Evolutionary conservation across 1,140 invertebrate genomes (phyloP), one percentile per base, ranked within the genome.

Genomic region (Dendrolimus kikuchii): DNA sequence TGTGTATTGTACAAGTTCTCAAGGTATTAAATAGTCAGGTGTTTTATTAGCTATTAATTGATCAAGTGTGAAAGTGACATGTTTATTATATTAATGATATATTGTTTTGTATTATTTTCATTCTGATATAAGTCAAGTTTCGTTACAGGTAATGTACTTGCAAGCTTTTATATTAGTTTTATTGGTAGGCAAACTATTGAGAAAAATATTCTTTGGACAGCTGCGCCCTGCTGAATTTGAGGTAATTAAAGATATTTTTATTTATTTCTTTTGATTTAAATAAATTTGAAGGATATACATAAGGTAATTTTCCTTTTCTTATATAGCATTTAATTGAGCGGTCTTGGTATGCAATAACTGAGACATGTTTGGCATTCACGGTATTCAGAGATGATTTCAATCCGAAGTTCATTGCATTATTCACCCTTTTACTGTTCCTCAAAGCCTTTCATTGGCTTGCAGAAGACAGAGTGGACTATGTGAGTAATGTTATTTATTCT

Each of bases 381-480:
- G 97, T 99, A 4, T 99, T 99, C 85, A 91, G 98, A 72, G 98
- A 99, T 90, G 98, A 99, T 78, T 99, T 99, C 79, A 99, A 97
- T 89, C 96, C 97, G 9, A 96, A 97, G 79, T 99, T 99, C 90
- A 96, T 99, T 73, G 97, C 97, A 7, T 88, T 99, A 42, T 99
- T 99, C 84, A 99, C 98, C 7, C 89, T 99, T 10, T 89, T 99
- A 39, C 89, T 99, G 42, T 99, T 99, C 86, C 85, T 99, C 8
- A 99, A 99, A 90, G 98, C 97, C 86, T 99, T 99, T 89, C 99
- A 99, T 90, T 99, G 99, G 99, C 88, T 99, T 9, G 96, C 96
- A 40, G 99, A 99, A 88, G 98, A 99, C 74, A 90, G 99, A 81
- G 97, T 99, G 38, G 98, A 99, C 88, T 99, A 96, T 92, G 97